Evolutionary conservation across 2,113 vertebrate genomes (phyloP), one percentile per base, ranked within the genome.

Genomic region (Ciconia stormi): DNA sequence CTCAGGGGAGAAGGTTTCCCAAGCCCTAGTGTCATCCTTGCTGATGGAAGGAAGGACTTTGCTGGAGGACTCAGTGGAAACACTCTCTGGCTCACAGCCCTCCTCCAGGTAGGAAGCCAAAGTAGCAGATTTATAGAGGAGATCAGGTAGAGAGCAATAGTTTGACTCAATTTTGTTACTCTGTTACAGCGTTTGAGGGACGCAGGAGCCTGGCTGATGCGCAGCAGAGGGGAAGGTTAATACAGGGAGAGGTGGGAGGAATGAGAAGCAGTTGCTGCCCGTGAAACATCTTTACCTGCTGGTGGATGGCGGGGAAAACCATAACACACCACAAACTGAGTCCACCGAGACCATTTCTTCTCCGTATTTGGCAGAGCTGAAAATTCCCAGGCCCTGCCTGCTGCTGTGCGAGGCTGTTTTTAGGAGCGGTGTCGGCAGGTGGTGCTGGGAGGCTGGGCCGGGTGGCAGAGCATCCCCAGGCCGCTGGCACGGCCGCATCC

Each of bases 401-500:
- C 20, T 49, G n/a, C 23, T 1, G 0, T 19, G 26, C 6, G 1
- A 66, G 40, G 74, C 42, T 44, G 34, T 13, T 46, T 59, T 69
- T 4, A 16, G 61, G n/a, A 25, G 2, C 5, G 2, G 11, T 22
- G 93, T 50, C 34, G 6, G 77, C 42, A 87, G 32, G 7, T 38
- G 87, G 83, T 92, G 90, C 83, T 86, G 62, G 53, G 81, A 62
- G 83, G 29, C n/a, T 26, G 38, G 20, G 36, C n/a, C 52, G 26
- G 22, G 52, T 4, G 25, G 22, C 58, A 78, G 25, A 70, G 78
- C 40, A 44, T 52, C 65, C 66, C 32, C 4, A 1, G 4, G 32
- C 30, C 7, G 2, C 56, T 6, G 1, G 46, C 11, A 19, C 4
- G 1, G 62, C 30, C 2, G 0, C 47, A 44, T 56, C n/a, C 72